Evolutionary conservation across 2,888 invertebrate species (phyloP).

Genomic region (Trichopoda pennipes): DNA sequence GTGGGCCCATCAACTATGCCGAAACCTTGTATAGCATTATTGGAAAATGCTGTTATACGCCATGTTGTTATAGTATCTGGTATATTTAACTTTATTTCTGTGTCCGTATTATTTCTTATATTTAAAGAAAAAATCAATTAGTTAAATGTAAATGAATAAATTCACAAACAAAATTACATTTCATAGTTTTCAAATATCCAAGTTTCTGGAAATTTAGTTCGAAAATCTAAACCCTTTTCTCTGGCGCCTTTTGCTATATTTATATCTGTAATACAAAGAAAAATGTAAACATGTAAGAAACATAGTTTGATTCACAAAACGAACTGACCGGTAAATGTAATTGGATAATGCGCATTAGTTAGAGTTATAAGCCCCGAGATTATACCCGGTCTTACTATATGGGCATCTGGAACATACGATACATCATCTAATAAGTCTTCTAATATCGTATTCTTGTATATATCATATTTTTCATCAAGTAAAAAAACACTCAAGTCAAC

Average conservation of each 20-base stretch:
- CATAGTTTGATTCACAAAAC: neutral
- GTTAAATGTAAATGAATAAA: neutral
- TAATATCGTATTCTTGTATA: slow-evolving; percentile 11
- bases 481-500: slow-evolving; percentile 48
- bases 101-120: slow-evolving; percentile 27
- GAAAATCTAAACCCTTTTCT: neutral
- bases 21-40: slow-evolving; percentile 87
- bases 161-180: slow-evolving; percentile 41
- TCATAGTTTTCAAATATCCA: slow-evolving; percentile 84
- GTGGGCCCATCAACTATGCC: slow-evolving; percentile 84
- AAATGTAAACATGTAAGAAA: too few relatives aligned
- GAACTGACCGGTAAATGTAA: neutral
- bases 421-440: slow-evolving; percentile 12
- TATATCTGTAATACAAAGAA: neutral
- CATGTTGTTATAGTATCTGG: slow-evolving; percentile 91
- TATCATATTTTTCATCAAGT: slow-evolving; percentile 69
- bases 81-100: slow-evolving; percentile 72
- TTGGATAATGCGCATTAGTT: slow-evolving; percentile 77
- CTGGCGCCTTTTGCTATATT: neutral
- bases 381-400: slow-evolving; percentile 30
- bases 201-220: slow-evolving; percentile 83
- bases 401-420: neutral
- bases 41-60: slow-evolving; percentile 89
- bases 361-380: slow-evolving; percentile 75
- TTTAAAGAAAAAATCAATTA: too few relatives aligned